These are phyloP conservation scores for Actias luna DNA, from an alignment of 2,888 invertebrate genomes.

Conservation along the genomic window DNA sequence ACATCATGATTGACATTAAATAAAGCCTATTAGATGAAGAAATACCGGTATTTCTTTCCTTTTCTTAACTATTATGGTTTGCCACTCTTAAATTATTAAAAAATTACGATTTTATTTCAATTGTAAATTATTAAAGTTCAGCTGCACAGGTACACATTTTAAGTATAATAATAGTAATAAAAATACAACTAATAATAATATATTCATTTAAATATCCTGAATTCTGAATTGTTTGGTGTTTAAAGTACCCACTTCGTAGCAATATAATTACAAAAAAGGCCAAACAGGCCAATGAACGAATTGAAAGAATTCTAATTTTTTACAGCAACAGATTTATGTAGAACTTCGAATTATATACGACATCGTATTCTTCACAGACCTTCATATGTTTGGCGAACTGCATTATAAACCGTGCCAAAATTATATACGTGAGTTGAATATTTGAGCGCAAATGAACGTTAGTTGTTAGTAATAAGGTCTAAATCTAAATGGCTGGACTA, in stretches of 20 bases:
- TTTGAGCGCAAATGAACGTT: slow-evolving; percentile 11
- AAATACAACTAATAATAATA: slow-evolving; percentile 25
- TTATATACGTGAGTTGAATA: slow-evolving; percentile 4
- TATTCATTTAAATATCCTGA: too few relatives aligned
- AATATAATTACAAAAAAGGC: slow-evolving; percentile 16
- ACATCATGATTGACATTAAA: not conserved
- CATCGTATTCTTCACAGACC: slow-evolving; percentile 2
- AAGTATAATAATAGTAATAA: not conserved
- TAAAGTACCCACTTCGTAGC: slow-evolving; percentile 11
- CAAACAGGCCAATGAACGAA: slow-evolving; percentile 17
- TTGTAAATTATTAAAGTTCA: too few relatives aligned
- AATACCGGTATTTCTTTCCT: too few relatives aligned
- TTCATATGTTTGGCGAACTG: slow-evolving; percentile 15
- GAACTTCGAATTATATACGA: slow-evolving; percentile 8
- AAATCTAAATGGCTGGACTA: slow-evolving; percentile 1
- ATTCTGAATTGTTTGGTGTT: not conserved
- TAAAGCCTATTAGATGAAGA: too few relatives aligned
- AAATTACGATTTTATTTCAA: too few relatives aligned
- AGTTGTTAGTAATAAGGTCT: not conserved
- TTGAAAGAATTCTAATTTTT: slow-evolving; percentile 18
- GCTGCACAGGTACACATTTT: too few relatives aligned
- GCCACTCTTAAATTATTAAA: too few relatives aligned
- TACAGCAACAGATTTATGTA: slow-evolving; percentile 6
- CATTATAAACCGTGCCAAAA: slow-evolving; percentile 8
- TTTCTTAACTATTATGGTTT: too few relatives aligned